A percentile compares a stretch with the other conserved stretches of the same genome.
Conservation (phyloP, 2,797 vertebrate species). For the Phrynocephalus guinanensis region DNA sequence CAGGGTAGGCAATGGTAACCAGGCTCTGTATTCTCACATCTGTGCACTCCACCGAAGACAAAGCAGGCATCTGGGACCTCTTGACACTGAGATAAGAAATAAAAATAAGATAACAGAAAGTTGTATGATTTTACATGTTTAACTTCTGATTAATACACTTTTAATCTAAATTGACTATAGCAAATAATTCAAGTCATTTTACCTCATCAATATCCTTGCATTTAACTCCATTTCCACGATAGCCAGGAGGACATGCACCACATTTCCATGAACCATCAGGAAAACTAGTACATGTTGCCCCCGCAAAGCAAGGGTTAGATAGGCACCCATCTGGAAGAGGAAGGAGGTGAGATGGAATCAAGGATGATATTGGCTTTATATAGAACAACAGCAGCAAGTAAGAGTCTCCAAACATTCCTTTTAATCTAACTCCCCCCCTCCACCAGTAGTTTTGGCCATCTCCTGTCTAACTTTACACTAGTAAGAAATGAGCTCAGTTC, state of each 20-base stretch:
- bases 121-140: neutral
- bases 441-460: neutral
- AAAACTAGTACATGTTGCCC: conserved; percentile 89
- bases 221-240: conserved; percentile 88
- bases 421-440: neutral
- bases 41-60: conserved; percentile 87
- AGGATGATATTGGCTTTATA: neutral
- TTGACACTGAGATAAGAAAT: conserved; percentile 82
- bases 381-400: neutral
- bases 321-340: conserved; percentile 90
- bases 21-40: conserved; percentile 94
- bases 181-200: neutral
- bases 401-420: neutral
- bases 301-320: conserved; percentile 95
- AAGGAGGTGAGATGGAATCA: neutral
- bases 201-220: conserved; percentile 97
- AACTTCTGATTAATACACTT: neutral
- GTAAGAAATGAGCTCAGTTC: neutral
- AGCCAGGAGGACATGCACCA: conserved; percentile 91
- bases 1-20: conserved; percentile 97
- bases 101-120: conserved; percentile 18
- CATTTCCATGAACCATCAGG: conserved; percentile 95
- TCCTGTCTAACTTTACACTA: neutral
- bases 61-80: conserved; percentile 94
- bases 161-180: neutral